Percentiles rank a stretch among this genome's conserved stretches.
phyloP scores from a whole-genome alignment of 64 coral and sea anemone genomes.

The Montipora cactus region DNA sequence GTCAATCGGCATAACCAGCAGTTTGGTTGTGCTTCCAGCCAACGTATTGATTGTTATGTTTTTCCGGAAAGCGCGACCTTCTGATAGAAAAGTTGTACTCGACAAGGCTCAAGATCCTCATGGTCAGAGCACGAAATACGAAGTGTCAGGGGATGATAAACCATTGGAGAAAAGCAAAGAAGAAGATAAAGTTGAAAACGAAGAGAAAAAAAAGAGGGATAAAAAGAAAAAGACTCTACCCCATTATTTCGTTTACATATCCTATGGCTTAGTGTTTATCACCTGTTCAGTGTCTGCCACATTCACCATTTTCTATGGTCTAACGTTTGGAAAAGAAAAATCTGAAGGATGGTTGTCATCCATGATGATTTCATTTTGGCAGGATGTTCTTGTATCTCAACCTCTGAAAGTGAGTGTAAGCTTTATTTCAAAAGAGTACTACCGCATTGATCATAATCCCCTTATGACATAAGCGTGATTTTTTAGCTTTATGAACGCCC shows the following conservation, averaged over 20 bases:
- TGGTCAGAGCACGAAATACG: conserved; percentile 79
- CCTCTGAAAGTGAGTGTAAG: conserved; percentile 68
- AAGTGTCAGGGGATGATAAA: background rate
- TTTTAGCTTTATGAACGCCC: no score
- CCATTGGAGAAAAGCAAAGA: conserved; percentile 54
- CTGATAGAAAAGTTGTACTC: conserved; percentile 38
- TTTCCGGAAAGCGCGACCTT: conserved; percentile 87
- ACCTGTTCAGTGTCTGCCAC: conserved; percentile 83
- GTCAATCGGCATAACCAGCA: conserved; percentile 82
- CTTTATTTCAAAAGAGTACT: background rate
- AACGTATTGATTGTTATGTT: conserved; percentile 80
- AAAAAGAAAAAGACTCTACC: conserved; percentile 73
- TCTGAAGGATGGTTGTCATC: conserved; percentile 88
- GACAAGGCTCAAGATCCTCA: conserved; percentile 72
- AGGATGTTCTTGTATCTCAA: conserved; percentile 89
- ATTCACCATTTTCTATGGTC: conserved; percentile 87
- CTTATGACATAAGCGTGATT: no score
- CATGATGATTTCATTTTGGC: conserved; percentile 98
- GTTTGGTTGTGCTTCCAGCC: conserved; percentile 79
- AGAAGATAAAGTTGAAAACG: conserved; percentile 57
- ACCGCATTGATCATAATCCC: no score
- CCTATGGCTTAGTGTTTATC: conserved; percentile 78
- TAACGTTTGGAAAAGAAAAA: conserved; percentile 96
- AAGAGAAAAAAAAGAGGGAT: conserved; percentile 58
- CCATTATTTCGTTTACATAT: conserved; percentile 80